Evolutionary conservation across 2,113 vertebrate species (phyloP), one percentile per base, ranked within the genome.

Genomic region (Pseudonaja textilis): DNA sequence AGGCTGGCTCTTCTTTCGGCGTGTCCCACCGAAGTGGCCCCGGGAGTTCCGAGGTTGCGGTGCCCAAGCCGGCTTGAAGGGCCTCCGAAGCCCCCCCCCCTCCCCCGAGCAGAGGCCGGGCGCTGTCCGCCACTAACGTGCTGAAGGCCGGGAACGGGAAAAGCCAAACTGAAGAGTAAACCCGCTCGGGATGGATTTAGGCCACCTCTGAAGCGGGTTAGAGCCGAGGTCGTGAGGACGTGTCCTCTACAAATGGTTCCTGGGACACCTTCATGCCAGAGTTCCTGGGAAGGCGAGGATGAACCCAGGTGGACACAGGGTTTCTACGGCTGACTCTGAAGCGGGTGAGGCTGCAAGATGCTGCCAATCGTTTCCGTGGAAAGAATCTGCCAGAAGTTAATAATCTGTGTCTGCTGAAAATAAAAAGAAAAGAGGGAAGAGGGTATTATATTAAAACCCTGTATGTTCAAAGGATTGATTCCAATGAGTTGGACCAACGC

Each of bases 161-260:
- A 22, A 39, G 6, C 0, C 0, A 22, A 22, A 18, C 6, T 1
- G n/a, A 39, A 22, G 34, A 20, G 14, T 1, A 39, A 8, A 81
- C 34, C 34, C 34, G 18, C 69, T 81, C 6, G 1, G 34, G 69
- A 7, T 2, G 6, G 34, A 81, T 39, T n/a, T 39, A 8, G 6
- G 34, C 34, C 34, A 3, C n/a, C n/a, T 74, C 69, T 20, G 34
- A 39, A 39, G 18, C 22, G 2, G 34, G 34, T 34, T 2, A 1
- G 29, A 16, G 64, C 29, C 1, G 34, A 20, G 18, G 20, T 42
- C 6, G 18, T 3, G 74, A 81, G 74, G 74, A 39, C 16, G 0
- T 3, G 74, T 3, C 34, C 74, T 39, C 34, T 3, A 0, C 14
- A 7, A 20, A 39, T 9, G 34, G 34, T 20, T 9, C 8, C 14